Evolutionary conservation across 30 jellyfish, hydroid and myxozoan genomes (phyloP).

Genomic region (Phacellophora camtschatica): DNA sequence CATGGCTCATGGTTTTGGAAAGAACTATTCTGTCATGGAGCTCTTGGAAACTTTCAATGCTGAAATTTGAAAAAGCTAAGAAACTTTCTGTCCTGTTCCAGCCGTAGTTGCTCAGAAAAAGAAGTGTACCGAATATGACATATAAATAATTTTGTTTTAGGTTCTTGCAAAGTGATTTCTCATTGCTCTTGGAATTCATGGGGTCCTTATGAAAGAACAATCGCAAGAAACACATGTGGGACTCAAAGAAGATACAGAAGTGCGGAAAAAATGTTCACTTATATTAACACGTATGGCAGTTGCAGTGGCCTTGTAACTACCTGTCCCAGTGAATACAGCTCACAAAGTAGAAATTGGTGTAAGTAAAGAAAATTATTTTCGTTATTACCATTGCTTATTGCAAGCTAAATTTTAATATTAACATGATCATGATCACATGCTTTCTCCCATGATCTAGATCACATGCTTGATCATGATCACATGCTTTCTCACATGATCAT

Average conservation of each 20-base stretch:
- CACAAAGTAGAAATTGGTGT: constrained; percentile 78
- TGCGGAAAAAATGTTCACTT: constrained; percentile 53
- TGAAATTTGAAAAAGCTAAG: too few species aligned
- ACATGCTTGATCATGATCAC: neutral
- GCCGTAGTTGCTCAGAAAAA: too few species aligned
- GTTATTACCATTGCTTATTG: too few species aligned
- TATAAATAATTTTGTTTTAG: neutral
- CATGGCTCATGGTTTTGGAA: too few species aligned
- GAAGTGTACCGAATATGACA: neutral
- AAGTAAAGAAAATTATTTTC: constrained; percentile 14
- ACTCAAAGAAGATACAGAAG: constrained; percentile 77
- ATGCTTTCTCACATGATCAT: neutral
- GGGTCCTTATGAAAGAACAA: constrained; percentile 81
- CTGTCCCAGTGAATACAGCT: constrained; percentile 59
- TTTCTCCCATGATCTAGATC: too few species aligned
- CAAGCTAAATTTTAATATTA: too few species aligned
- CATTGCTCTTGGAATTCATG: constrained; percentile 91
- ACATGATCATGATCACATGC: neutral
- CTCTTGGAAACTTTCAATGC: too few species aligned
- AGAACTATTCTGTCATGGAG: too few species aligned
- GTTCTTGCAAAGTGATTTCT: constrained; percentile 77
- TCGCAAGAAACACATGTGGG: constrained; percentile 86
- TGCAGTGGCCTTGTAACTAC: constrained; percentile 73
- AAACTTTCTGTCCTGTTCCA: too few species aligned
- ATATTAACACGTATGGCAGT: constrained; percentile 42